phyloP scores from a whole-genome alignment of 2,113 vertebrate genomes.

The Tamias sibiricus region DNA sequence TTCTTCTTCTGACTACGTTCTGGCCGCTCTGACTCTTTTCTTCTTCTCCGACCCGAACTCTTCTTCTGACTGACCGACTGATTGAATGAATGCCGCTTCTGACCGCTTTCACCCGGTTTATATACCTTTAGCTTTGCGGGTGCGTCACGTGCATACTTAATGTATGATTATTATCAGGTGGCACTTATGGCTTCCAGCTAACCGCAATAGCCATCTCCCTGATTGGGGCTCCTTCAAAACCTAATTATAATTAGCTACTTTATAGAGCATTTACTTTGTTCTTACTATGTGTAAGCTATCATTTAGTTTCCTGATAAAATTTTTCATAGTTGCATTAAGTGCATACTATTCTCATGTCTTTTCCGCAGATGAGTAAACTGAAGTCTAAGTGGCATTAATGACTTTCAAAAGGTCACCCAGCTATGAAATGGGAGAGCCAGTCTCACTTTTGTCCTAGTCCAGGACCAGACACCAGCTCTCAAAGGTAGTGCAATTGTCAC shows the following conservation, averaged over 20 bases:
- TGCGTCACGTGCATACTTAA: too few relatives aligned
- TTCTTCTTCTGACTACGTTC: too few relatives aligned
- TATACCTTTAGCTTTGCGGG: too few relatives aligned
- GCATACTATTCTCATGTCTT: neutral
- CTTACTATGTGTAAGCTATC: neutral
- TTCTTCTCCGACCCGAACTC: too few relatives aligned
- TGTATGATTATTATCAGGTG: too few relatives aligned
- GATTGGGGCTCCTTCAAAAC: too few relatives aligned
- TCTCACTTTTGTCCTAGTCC: neutral
- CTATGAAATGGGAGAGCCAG: neutral
- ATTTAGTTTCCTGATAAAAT: neutral
- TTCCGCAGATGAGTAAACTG: slow-evolving; percentile 42
- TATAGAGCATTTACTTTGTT: neutral
- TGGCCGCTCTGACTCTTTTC: too few relatives aligned
- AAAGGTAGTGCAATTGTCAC: neutral
- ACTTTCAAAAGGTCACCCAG: neutral
- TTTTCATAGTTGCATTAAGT: neutral
- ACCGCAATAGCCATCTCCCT: too few relatives aligned
- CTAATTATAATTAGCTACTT: neutral
- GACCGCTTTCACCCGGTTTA: too few relatives aligned
- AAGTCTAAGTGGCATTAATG: neutral
- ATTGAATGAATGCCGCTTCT: too few relatives aligned
- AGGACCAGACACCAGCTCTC: neutral
- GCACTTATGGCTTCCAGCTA: too few relatives aligned
- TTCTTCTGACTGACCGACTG: too few relatives aligned